phyloP scores from a whole-genome alignment of 2,797 vertebrate species.

The Merluccius polli region DNA sequence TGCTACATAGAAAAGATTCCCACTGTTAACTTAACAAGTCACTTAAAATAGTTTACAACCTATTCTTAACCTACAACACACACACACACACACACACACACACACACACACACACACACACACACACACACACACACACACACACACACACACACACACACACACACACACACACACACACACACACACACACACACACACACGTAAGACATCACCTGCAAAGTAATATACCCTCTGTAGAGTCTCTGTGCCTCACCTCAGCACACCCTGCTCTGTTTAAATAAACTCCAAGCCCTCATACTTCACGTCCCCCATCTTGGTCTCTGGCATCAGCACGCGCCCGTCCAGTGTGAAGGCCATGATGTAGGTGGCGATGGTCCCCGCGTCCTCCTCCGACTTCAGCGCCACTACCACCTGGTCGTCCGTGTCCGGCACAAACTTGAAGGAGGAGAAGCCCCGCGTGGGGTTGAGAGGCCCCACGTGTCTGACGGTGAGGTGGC shows the following conservation, averaged over 20 bases:
- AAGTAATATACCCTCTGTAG: too few species aligned
- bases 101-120: too few species aligned
- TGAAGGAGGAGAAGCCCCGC: constrained; percentile 93
- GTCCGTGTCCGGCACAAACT: constrained; percentile 86
- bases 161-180: too few species aligned
- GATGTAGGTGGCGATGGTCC: constrained; percentile 84
- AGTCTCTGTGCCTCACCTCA: neutral
- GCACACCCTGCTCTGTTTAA: constrained; percentile 41
- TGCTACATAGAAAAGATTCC: neutral
- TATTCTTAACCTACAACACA: neutral
- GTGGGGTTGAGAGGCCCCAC: constrained; percentile 80
- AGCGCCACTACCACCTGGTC: constrained; percentile 89
- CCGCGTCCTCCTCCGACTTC: constrained; percentile 88
- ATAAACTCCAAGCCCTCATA: constrained; percentile 95
- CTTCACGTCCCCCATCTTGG: constrained; percentile 84
- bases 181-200: too few species aligned
- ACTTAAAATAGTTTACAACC: neutral
- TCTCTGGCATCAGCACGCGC: constrained; percentile 85
- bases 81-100: neutral
- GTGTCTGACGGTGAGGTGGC: constrained; percentile 53
- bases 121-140: too few species aligned
- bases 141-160: too few species aligned
- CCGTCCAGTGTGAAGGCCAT: constrained; percentile 88
- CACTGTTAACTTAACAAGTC: neutral
- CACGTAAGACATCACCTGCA: too few species aligned